These are phyloP conservation scores for Microtus oregoni DNA, from an alignment of 2,113 vertebrate species.

Conservation along the genomic window DNA sequence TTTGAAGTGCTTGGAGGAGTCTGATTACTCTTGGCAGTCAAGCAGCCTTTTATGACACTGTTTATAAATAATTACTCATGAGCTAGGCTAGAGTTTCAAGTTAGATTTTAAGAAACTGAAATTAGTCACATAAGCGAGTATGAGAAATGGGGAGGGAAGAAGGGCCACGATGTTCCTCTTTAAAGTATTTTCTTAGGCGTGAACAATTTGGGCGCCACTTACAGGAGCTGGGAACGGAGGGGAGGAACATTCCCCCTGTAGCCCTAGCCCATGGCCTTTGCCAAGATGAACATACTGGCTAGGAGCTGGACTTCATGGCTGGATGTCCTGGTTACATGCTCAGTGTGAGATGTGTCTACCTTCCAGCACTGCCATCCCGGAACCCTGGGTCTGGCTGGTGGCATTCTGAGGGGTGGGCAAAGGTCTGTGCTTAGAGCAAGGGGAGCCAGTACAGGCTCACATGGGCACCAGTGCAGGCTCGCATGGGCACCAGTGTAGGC, in stretches of 20 bases:
- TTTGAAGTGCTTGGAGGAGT: constrained; percentile 91
- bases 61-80: constrained; percentile 92
- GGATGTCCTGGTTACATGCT: background rate
- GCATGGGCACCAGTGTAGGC: too few species aligned
- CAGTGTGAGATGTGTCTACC: accelerated
- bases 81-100: constrained; percentile 88
- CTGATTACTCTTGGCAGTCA: constrained; percentile 90
- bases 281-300: constrained; percentile 66
- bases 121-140: constrained; percentile 88
- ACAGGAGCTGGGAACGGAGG: constrained; percentile 75
- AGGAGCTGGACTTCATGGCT: background rate
- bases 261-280: constrained; percentile 75
- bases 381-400: background rate
- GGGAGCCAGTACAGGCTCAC: accelerated
- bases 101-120: constrained; percentile 85
- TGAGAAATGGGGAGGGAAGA: constrained; percentile 85
- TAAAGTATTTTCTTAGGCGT: constrained; percentile 84
- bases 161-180: constrained; percentile 83
- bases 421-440: background rate
- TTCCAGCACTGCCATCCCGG: accelerated
- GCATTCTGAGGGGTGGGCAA: background rate
- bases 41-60: constrained; percentile 90
- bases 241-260: constrained; percentile 75
- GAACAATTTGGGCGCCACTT: constrained; percentile 82
- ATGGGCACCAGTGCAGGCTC: accelerated